Evolutionary conservation across 1,140 invertebrate species (phyloP).

Genomic region (Chrysoperla carnea): DNA sequence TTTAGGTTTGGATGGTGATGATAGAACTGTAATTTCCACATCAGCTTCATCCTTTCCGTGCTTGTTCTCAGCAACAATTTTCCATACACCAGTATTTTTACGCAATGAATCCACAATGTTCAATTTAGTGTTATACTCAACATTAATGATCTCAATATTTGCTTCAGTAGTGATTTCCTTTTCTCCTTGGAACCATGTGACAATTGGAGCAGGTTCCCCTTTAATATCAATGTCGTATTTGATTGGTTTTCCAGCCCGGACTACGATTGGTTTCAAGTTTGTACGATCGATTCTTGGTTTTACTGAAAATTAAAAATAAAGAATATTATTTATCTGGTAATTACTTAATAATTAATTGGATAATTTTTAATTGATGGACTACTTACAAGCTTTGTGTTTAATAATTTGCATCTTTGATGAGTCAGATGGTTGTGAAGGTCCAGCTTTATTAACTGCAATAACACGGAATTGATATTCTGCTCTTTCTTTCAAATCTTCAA

Average conservation of each 20-base stretch:
- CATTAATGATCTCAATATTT: conserved; percentile 71
- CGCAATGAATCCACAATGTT: conserved; percentile 67
- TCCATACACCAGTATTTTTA: conserved; percentile 77
- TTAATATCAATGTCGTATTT: conserved; percentile 86
- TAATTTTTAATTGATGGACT: background rate
- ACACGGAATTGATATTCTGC: conserved; percentile 91
- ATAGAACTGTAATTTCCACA: conserved; percentile 81
- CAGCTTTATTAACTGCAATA: conserved; percentile 92
- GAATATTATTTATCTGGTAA: background rate
- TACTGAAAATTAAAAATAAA: conserved; percentile 37
- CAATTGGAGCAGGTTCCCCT: conserved; percentile 85
- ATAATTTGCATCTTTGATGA: conserved; percentile 82
- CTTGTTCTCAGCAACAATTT: conserved; percentile 78
- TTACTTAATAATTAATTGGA: background rate
- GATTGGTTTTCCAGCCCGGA: conserved; percentile 80
- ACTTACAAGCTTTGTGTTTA: conserved; percentile 75
- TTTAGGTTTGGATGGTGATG: conserved; percentile 63
- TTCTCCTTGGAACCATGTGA: conserved; percentile 63
- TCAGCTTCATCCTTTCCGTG: conserved; percentile 87
- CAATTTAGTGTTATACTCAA: conserved; percentile 88
- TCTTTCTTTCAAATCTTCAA: conserved; percentile 76
- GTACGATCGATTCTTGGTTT: conserved; percentile 94
- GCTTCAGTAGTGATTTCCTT: conserved; percentile 35
- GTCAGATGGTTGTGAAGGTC: conserved; percentile 82
- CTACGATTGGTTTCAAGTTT: conserved; percentile 77